A percentile compares a stretch with the other conserved stretches of the same genome.
These are phyloP conservation scores for Glaucomys volans DNA, from an alignment of 2,113 vertebrate species.

Conservation along the genomic window DNA sequence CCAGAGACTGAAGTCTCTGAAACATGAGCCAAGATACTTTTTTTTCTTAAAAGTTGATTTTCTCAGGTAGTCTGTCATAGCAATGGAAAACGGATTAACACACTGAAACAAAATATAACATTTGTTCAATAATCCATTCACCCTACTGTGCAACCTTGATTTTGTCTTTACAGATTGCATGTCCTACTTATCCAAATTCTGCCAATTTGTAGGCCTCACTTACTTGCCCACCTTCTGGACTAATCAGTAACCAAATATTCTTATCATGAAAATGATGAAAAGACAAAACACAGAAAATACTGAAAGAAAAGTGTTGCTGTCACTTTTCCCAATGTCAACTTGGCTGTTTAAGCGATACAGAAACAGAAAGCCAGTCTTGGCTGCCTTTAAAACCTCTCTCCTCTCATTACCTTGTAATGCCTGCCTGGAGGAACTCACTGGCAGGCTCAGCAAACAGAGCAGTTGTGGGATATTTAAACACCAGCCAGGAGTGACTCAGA, in stretches of 20 bases:
- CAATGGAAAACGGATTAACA: not conserved
- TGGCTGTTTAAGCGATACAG: not conserved
- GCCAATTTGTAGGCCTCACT: not conserved
- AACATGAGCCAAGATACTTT: not conserved
- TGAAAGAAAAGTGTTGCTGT: not conserved
- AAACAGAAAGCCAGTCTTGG: not conserved
- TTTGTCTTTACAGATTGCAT: constrained; percentile 7
- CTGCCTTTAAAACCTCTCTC: constrained; percentile 6
- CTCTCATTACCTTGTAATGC: not conserved
- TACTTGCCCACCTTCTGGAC: constrained; percentile 46
- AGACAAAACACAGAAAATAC: not conserved
- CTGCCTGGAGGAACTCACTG: not conserved
- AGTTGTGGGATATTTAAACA: not conserved
- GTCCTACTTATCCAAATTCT: constrained; percentile 52
- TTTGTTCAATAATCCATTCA: constrained; percentile 58
- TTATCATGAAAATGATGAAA: constrained; percentile 19
- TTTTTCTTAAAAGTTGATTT: not conserved
- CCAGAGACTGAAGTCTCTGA: not conserved
- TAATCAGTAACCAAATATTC: not conserved
- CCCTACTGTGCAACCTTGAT: not conserved
- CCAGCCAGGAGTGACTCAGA: not conserved
- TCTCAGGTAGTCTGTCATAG: not conserved
- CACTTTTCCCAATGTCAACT: not conserved
- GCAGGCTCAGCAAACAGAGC: not conserved
- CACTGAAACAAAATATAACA: not conserved